phyloP scores from a whole-genome alignment of 2,797 vertebrate genomes.

The Australoheros facetus region DNA sequence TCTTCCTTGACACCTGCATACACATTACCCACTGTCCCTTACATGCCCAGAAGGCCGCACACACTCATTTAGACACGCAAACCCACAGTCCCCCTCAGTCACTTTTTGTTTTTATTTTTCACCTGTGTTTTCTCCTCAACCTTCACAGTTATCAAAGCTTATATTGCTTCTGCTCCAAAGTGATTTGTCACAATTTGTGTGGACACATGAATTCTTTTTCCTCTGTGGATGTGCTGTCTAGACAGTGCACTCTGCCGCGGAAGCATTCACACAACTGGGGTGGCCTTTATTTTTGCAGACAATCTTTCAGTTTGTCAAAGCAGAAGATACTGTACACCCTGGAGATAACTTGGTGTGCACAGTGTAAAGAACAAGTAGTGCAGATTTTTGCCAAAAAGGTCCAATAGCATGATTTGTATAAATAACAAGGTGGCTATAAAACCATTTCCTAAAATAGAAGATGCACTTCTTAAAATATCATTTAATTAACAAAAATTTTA shows the following conservation, averaged over 20 bases:
- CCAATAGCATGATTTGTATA: not conserved
- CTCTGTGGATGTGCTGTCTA: conserved; percentile 68
- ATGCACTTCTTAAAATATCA: no score
- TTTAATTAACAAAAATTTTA: no score
- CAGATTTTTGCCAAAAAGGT: not conserved
- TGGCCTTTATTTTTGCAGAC: conserved; percentile 42
- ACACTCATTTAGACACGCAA: conserved; percentile 5
- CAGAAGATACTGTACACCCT: conserved; percentile 36
- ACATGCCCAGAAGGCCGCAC: not conserved
- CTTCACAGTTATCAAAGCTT: conserved; percentile 70
- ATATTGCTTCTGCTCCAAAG: conserved; percentile 68
- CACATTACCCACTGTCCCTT: not conserved
- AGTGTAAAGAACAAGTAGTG: not conserved
- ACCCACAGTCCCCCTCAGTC: conserved; percentile 8
- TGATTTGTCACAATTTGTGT: conserved; percentile 78
- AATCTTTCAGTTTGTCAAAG: conserved; percentile 52
- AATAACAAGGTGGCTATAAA: not conserved
- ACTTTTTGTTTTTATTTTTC: conserved; percentile 61
- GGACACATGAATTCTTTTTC: conserved; percentile 59
- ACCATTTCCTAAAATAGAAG: no score
- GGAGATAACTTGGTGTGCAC: conserved; percentile 15
- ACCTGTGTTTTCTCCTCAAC: conserved; percentile 56
- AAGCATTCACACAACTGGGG: conserved; percentile 40
- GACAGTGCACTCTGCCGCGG: conserved; percentile 46
- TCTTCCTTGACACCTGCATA: conserved; percentile 1